phyloP scores from a whole-genome alignment of 2,797 vertebrate species.

The Parotocinclus haroldoi region DNA sequence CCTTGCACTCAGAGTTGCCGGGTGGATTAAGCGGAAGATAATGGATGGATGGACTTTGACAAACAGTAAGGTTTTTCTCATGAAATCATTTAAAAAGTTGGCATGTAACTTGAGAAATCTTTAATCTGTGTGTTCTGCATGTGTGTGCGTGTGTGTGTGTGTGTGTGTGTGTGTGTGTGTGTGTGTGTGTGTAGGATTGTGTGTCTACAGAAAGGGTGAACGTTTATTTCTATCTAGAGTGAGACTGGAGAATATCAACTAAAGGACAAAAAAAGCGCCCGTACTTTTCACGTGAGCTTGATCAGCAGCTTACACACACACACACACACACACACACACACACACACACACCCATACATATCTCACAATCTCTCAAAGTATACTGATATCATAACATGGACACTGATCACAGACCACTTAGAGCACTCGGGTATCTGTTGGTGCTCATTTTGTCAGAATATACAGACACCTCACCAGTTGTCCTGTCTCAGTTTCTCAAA shows the following conservation, averaged over 20 bases:
- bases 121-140: no score
- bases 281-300: constrained; percentile 16
- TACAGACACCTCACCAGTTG: constrained; percentile 45
- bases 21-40: no score
- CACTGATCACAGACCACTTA: constrained; percentile 32
- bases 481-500: constrained; percentile 54
- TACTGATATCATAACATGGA: constrained; percentile 20
- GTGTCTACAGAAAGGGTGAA: constrained; percentile 21
- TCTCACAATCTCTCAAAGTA: constrained; percentile 37
- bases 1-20: no score
- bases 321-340: constrained; percentile 51
- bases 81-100: no score
- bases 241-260: constrained; percentile 30
- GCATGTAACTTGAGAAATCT: no score
- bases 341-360: constrained; percentile 36
- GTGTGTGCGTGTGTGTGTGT: no score
- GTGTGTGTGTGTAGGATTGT: neutral
- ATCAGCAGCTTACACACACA: constrained; percentile 20
- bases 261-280: constrained; percentile 22
- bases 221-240: constrained; percentile 39
- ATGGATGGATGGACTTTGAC: no score
- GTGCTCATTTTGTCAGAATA: constrained; percentile 62
- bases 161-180: constrained; percentile 5
- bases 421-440: constrained; percentile 61
- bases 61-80: no score